Evolutionary conservation across 2,888 invertebrate genomes (phyloP), one percentile per base, ranked within the genome.

Genomic region (Alentia gelatinosa): DNA sequence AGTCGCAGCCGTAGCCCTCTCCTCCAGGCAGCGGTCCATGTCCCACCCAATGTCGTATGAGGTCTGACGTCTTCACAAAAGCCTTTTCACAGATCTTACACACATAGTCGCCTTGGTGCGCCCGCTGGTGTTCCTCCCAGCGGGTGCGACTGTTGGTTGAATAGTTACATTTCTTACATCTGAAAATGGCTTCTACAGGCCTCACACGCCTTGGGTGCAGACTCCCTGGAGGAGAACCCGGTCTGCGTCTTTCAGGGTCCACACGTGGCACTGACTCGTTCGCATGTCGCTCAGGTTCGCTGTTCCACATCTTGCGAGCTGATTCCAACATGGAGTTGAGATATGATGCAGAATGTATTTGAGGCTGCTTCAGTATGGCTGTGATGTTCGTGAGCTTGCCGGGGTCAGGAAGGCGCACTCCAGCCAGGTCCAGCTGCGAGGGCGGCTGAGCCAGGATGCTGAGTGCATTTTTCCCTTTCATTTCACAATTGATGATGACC

Each of bases 51-150:
- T 92, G 92, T 15, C 92, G 79, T 23, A 90, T 83, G 47, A 92
- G 89, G 63, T 92, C 92, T 15, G 91, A 91, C 23, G 91, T 63
- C 40, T 92, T 92, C 63, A 92, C 75, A 74, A 92, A 92, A 19
- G 92, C 92, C 42, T 91, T 91, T 89, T 74, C 84, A 50, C 92
- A 92, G 37, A 56, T 39, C 50, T 91, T 90, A 47, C 92, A 92
- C 23, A 92, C 79, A 63, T 47, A 92, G 23, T 88, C 84, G 0
- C 91, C 91, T 12, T 42, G 42, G 89, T 92, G 92, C 0, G 92
- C 92, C 50, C 74, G 63, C 40, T 90, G 68, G 35, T 92, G 92
- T 39, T 91, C 47, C 35, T 86, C 74, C 74, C 91, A 91, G 42
- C 90, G 90, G 15, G 42, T 40, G 3, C 40, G 47, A 5, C 47